phyloP scores from a whole-genome alignment of 2,797 vertebrate genomes.

The Mus minutoides region DNA sequence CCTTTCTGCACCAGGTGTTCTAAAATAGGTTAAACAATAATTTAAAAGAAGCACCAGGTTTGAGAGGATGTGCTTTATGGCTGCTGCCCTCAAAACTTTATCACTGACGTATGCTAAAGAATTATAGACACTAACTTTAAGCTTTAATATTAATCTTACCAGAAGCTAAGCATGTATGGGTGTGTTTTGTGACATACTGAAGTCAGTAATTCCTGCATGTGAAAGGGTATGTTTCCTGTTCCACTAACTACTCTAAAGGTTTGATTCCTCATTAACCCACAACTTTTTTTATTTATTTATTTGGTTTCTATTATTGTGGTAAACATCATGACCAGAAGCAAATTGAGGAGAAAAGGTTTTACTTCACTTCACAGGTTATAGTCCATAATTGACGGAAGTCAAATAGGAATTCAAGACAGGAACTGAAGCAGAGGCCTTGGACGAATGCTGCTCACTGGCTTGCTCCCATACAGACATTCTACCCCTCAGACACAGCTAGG shows the following conservation, averaged over 20 bases:
- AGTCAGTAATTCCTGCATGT: slow-evolving; percentile 65
- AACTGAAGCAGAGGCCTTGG: neutral
- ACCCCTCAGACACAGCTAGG: neutral
- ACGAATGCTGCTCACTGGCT: neutral
- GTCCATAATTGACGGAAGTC: neutral
- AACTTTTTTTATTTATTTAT: slow-evolving; percentile 34
- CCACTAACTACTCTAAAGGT: slow-evolving; percentile 70
- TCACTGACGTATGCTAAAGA: slow-evolving; percentile 54
- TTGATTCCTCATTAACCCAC: slow-evolving; percentile 74
- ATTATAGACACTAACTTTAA: slow-evolving; percentile 77
- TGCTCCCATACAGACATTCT: neutral
- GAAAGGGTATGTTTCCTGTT: slow-evolving; percentile 64
- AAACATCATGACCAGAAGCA: neutral
- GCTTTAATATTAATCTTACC: slow-evolving; percentile 61
- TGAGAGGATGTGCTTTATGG: slow-evolving; percentile 69
- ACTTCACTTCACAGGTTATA: neutral
- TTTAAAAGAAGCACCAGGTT: slow-evolving; percentile 77
- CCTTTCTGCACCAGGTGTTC: slow-evolving; percentile 79
- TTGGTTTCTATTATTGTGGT: neutral
- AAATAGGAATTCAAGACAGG: neutral
- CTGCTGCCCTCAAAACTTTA: slow-evolving; percentile 64
- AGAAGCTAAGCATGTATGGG: slow-evolving; percentile 61
- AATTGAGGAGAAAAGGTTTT: neutral
- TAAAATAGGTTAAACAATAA: slow-evolving; percentile 79
- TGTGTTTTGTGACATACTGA: slow-evolving; percentile 31